Evolutionary conservation across 1,140 invertebrate species (phyloP).

Genomic region (Hermetia illucens): DNA sequence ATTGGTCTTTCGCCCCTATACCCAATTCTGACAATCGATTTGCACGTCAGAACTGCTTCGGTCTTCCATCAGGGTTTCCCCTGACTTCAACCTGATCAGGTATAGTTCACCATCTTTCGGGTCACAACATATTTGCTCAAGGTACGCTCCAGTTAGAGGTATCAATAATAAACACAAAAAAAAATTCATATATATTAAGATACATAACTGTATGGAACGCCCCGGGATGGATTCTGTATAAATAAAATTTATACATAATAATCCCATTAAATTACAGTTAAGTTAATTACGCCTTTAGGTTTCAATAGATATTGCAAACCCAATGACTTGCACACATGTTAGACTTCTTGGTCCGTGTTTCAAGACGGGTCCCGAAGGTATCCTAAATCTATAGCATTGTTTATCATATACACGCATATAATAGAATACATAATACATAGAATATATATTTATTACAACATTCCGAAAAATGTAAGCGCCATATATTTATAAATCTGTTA

Average conservation of each 20-base stretch:
- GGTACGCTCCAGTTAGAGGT: conserved; percentile 37
- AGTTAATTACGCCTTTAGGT: conserved; percentile 11
- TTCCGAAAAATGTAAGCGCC: conserved; percentile 10
- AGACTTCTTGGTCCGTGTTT: conserved; percentile 89
- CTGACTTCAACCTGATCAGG: conserved; percentile 74
- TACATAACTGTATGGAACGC: conserved; percentile 22
- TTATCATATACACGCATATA: conserved; percentile 10
- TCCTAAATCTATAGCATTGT: conserved; percentile 33
- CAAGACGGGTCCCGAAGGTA: conserved; percentile 72
- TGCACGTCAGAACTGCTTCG: conserved; percentile 82
- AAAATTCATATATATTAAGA: conserved; percentile 13
- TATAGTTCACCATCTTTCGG: conserved; percentile 88
- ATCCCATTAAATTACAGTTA: conserved; percentile 7
- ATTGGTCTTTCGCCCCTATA: conserved; percentile 91
- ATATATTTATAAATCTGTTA: conserved; percentile 11
- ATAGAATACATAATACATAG: conserved; percentile 10
- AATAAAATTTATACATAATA: conserved; percentile 6
- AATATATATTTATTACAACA: conserved; percentile 9
- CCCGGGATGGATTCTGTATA: conserved; percentile 16
- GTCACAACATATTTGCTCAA: conserved; percentile 60
- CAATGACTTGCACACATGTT: conserved; percentile 51
- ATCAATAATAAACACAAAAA: conserved; percentile 9
- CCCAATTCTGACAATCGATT: conserved; percentile 81
- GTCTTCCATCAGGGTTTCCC: conserved; percentile 78
- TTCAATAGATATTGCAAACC: conserved; percentile 9